phyloP scores from a whole-genome alignment of 1,140 invertebrate genomes.

The Aphelinus atriplicis region DNA sequence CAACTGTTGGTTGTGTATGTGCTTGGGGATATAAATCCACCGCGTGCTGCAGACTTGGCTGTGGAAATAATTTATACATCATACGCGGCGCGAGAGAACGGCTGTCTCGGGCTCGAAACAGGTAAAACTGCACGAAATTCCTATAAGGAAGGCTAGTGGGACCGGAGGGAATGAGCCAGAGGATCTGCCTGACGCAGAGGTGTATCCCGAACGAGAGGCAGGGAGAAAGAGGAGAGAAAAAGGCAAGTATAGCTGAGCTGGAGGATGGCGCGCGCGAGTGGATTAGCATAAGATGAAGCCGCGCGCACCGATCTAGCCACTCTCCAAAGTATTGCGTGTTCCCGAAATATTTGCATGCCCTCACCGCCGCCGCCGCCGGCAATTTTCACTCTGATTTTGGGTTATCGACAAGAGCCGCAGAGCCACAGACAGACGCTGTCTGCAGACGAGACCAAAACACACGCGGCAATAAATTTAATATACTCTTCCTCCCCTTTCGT shows the following conservation, averaged over 20 bases:
- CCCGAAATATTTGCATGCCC: slow-evolving; percentile 37
- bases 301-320: slow-evolving; percentile 27
- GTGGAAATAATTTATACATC: slow-evolving; percentile 24
- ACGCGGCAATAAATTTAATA: too few species aligned
- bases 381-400: slow-evolving; percentile 32
- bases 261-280: neutral
- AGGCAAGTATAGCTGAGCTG: too few species aligned
- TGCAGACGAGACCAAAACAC: too few species aligned
- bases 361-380: neutral
- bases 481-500: too few species aligned
- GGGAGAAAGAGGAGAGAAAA: slow-evolving; percentile 1
- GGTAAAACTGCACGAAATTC: slow-evolving; percentile 35
- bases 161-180: neutral
- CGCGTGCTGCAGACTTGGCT: too few species aligned
- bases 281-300: slow-evolving; percentile 40
- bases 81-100: slow-evolving; percentile 15
- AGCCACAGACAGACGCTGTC: too few species aligned
- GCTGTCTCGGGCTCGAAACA: slow-evolving; percentile 29
- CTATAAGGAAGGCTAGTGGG: neutral
- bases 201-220: neutral
- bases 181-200: neutral
- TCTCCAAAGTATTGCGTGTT: slow-evolving; percentile 31
- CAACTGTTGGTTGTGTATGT: too few species aligned
- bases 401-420: neutral
- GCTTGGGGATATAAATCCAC: too few species aligned